Conservation (phyloP, 64 coral and sea anemone genomes). For the Dendronephthya gigantea region DNA sequence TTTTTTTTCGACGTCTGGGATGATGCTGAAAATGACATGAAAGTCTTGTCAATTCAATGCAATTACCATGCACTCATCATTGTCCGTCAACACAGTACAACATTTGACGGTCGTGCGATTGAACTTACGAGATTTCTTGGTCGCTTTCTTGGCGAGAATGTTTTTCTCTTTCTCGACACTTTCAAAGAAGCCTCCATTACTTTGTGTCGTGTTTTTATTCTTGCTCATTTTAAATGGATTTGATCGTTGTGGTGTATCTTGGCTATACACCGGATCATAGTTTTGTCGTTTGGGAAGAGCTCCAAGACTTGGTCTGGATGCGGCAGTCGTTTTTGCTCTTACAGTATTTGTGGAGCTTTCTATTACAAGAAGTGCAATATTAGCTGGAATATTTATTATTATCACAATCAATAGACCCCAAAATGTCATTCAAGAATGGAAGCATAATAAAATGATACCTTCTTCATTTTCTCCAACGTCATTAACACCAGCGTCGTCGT, state of each 20-base stretch:
- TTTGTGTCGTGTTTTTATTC: neutral
- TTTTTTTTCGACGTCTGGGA: neutral
- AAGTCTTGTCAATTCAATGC: no score
- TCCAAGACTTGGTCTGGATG: neutral
- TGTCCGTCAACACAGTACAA: no score
- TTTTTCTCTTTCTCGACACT: neutral
- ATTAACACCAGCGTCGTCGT: constrained; percentile 33
- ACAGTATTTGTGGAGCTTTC: neutral
- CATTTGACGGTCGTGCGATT: no score
- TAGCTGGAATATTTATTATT: neutral
- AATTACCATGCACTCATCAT: no score
- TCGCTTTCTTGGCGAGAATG: neutral
- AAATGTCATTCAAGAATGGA: no score
- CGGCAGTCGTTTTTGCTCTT: neutral
- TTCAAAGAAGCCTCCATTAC: neutral
- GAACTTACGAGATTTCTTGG: neutral
- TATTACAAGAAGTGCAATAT: neutral
- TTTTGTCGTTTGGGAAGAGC: neutral
- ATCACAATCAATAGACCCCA: neutral
- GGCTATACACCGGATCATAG: neutral
- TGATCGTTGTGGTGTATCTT: neutral
- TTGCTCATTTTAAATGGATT: neutral
- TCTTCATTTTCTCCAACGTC: neutral
- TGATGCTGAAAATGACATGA: neutral
- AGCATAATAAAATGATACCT: no score